These are phyloP conservation scores for Andrena camellia DNA, from an alignment of 2,888 invertebrate species.

Conservation along the genomic window DNA sequence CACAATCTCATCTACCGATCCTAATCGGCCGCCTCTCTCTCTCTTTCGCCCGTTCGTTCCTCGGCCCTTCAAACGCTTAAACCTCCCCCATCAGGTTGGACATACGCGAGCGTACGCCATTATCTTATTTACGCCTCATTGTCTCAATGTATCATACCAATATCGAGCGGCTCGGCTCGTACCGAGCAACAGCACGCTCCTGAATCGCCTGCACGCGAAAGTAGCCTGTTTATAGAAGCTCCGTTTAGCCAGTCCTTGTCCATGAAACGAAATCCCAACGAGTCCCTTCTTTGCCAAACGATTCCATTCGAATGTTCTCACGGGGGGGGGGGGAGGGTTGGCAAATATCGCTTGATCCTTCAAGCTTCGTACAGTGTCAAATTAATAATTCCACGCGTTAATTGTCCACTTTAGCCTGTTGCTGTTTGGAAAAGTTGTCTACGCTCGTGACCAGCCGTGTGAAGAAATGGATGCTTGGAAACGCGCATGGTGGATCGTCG, in stretches of 20 bases:
- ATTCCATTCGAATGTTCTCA: too few species aligned
- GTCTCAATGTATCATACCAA: slow-evolving; percentile 84
- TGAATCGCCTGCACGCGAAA: slow-evolving; percentile 52
- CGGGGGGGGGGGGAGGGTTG: too few species aligned
- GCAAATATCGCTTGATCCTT: too few species aligned
- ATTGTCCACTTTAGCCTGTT: too few species aligned
- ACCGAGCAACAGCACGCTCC: slow-evolving; percentile 68
- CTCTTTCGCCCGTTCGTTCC: slow-evolving; percentile 51
- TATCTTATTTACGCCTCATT: slow-evolving; percentile 85
- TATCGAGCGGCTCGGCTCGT: slow-evolving; percentile 74
- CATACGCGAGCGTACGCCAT: slow-evolving; percentile 80
- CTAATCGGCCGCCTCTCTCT: slow-evolving; percentile 74
- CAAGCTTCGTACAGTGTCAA: too few species aligned
- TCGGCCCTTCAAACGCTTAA: slow-evolving; percentile 77
- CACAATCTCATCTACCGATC: slow-evolving; percentile 83
- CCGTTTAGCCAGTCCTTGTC: not conserved
- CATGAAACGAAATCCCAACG: slow-evolving; percentile 37
- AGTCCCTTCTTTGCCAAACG: slow-evolving; percentile 63
- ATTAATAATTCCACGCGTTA: too few species aligned
- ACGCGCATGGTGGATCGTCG: too few species aligned
- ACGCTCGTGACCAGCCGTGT: too few species aligned
- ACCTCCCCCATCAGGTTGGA: slow-evolving; percentile 63
- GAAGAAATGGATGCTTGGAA: too few species aligned
- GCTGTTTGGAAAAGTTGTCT: too few species aligned
- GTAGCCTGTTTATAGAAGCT: slow-evolving; percentile 13